Evolutionary conservation across 2,113 vertebrate species (phyloP), one percentile per base, ranked within the genome.

Genomic region (Ammodramus savannarum): DNA sequence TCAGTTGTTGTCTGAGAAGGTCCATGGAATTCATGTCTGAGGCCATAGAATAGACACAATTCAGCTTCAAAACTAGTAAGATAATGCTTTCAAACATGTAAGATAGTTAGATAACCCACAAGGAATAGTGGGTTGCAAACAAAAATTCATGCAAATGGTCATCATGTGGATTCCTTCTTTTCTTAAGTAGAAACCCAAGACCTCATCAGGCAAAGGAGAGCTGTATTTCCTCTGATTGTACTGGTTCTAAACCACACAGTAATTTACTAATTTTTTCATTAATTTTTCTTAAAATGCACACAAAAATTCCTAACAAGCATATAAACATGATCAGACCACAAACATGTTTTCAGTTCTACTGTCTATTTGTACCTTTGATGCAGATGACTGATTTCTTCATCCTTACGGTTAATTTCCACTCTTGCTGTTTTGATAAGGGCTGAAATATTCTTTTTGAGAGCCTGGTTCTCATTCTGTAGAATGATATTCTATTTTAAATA

Each of bases 361-460:
- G n/a, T 9, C 81, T 41, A 66, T 49, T 69, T 94, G 83, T 98
- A 99, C 99, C 98, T 96, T 95, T 98, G 98, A 95, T 98, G 98
- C 38, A 99, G 96, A 92, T 98, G 98, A 97, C 96, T 98, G 93
- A 99, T 99, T 97, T 99, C 99, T 75, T 99, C 98, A 96, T 99
- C 99, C 95, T 99, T 99, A 48, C 99, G 98, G 65, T 97, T 97
- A 95, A 99, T 99, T 97, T 99, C 99, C 94, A 98, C 98, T 95
- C 98, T 98, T 32, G 99, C 99, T 13, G 99, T 99, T 98, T 98
- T 99, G 84, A 99, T 98, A 89, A 99, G 99, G 55, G 98, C 98
- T 93, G 98, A 99, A 97, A 99, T 99, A 97, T 99, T 99, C 98
- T 99, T 99, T 97, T 99, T 99, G 55, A 99, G 98, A 66, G 97